These are phyloP conservation scores for Drosophila sordidula DNA, from an alignment of 2,888 invertebrate species.

Conservation along the genomic window DNA sequence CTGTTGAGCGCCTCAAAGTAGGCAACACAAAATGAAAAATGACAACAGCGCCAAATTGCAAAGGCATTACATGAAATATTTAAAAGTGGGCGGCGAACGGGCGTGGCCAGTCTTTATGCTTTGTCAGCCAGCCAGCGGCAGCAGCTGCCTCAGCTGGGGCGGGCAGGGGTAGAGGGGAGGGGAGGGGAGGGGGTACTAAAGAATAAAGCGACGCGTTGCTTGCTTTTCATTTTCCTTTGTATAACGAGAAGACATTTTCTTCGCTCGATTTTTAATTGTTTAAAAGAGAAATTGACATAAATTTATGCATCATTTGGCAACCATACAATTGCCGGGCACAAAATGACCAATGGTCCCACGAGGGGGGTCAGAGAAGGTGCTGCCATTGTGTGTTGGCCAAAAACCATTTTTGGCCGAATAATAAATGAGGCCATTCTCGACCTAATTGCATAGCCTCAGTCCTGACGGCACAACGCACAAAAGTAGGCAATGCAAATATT, in stretches of 20 bases:
- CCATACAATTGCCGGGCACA: constrained; percentile 36
- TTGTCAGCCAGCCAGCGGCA: not conserved
- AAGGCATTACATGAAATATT: constrained; percentile 73
- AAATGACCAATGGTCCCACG: constrained; percentile 41
- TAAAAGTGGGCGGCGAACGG: constrained; percentile 28
- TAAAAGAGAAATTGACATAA: constrained; percentile 70
- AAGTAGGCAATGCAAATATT: constrained; percentile 62
- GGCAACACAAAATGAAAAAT: constrained; percentile 53
- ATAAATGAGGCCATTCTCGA: constrained; percentile 54
- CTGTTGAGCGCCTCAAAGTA: constrained; percentile 38
- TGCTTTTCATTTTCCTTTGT: constrained; percentile 41
- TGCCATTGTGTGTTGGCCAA: constrained; percentile 36
- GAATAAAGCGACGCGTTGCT: constrained; percentile 16
- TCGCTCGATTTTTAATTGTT: constrained; percentile 65
- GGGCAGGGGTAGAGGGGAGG: too few species aligned
- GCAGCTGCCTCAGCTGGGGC: not conserved
- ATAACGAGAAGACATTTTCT: constrained; percentile 16
- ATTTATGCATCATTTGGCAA: constrained; percentile 67
- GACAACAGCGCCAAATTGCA: constrained; percentile 69
- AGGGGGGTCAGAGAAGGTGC: not conserved
- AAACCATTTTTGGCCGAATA: constrained; percentile 41
- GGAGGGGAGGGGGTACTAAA: not conserved
- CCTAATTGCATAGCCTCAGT: constrained; percentile 45
- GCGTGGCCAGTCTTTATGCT: constrained; percentile 5
- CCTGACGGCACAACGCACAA: constrained; percentile 26